Base-by-base conservation (phyloP, 2,888 invertebrate genomes). In the Pelosia muscerda region DNA sequence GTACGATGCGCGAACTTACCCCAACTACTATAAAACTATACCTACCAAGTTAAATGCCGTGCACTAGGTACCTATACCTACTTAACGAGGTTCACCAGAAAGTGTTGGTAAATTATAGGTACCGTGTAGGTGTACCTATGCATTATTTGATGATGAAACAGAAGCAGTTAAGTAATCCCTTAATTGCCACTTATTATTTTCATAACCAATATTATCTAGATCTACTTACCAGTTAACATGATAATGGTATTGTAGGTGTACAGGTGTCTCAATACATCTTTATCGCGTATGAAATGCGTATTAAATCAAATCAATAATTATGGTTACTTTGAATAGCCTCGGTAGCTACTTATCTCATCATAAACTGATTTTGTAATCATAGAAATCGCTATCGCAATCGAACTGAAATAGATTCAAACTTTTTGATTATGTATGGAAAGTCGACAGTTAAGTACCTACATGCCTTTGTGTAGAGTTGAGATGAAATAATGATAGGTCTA, bases 211-310 rank as follows among this genome's bases (percentile, higher is more conserved):
- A 42, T 49, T 49, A 49, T 49, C 49, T 42, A 42, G 42, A 42
- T 19, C 19, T 49, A n/a, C n/a, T n/a, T n/a, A n/a, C 9, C 19
- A 49, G 49, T 49, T 49, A n/a, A n/a, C n/a, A n/a, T 2, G 49
- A 49, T 49, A 49, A 49, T 49, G 49, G n/a, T 49, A n/a, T n/a
- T 49, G 15, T n/a, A 49, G 49, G 49, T 49, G 49, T 49, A n/a
- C n/a, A 22, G 55, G 63, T 49, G 23, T 49, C 9, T 4, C 31
- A 34, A 63, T 23, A 28, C 15, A 54, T 61, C 4, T 9, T 63
- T 54, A 62, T 62, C 23, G n/a, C n/a, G 53, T 61, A 28, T 63
- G 22, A 49, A n/a, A 49, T 49, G 19, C n/a, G 49, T 19, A 49
- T n/a, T 49, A 49, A n/a, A 49, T 49, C 49, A 49, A 49, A n/a